phyloP scores from a whole-genome alignment of 2,113 vertebrate species.

The Caranx melampygus region DNA sequence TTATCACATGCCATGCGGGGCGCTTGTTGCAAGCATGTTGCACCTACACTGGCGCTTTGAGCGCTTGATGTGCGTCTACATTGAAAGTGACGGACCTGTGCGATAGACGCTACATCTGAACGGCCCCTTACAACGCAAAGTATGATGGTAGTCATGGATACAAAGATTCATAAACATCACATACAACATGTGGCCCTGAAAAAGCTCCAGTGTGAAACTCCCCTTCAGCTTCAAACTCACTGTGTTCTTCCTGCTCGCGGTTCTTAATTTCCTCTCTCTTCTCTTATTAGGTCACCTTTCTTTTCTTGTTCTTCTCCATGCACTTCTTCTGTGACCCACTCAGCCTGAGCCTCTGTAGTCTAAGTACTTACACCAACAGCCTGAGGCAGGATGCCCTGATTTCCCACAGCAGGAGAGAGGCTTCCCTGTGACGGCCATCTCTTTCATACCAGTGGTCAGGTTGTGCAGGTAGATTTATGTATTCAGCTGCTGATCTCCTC shows the following conservation, averaged over 20 bases:
- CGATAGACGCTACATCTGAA: too few species aligned
- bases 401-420: slow-evolving; percentile 56
- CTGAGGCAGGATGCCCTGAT: slow-evolving; percentile 67
- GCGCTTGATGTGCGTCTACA: too few species aligned
- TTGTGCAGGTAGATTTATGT: slow-evolving; percentile 43
- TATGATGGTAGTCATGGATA: too few species aligned
- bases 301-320: slow-evolving; percentile 8
- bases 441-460: slow-evolving; percentile 49
- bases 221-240: slow-evolving; percentile 23
- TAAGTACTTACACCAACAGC: slow-evolving; percentile 62
- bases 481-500: slow-evolving; percentile 37
- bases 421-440: slow-evolving; percentile 25
- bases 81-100: too few species aligned
- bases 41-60: too few species aligned
- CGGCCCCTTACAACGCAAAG: too few species aligned
- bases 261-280: slow-evolving; percentile 35
- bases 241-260: slow-evolving; percentile 35
- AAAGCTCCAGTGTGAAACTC: not conserved
- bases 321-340: slow-evolving; percentile 49
- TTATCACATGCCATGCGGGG: too few species aligned
- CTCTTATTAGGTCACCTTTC: slow-evolving; percentile 33
- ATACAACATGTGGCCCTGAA: too few species aligned
- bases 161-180: too few species aligned
- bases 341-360: slow-evolving; percentile 51
- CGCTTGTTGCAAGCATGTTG: too few species aligned